Base-by-base conservation (phyloP, 2,797 vertebrate genomes). In the Neopelma chrysocephalum region DNA sequence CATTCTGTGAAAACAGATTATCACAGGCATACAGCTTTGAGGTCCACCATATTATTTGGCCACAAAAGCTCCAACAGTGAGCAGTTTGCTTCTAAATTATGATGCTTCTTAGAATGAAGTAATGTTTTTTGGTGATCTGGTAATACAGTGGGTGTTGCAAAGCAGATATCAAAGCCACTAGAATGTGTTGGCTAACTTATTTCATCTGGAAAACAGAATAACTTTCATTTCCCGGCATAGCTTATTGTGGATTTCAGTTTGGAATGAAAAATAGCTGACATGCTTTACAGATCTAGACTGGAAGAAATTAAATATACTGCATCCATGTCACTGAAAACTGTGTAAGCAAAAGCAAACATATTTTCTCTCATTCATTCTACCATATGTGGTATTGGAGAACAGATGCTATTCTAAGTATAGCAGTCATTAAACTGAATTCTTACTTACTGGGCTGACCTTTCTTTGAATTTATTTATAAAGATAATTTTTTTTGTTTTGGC, bases 401-500 rank as follows among this genome's bases (percentile, higher is more conserved):
- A 95, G 92, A 92, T 82, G 84, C 38, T 47, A 12, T 69, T 62
- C 86, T 82, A 94, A 93, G 60, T 87, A 87, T 85, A 91, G 62
- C 29, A 72, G 60, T 36, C 38, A 85, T 82, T 86, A 76, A 89
- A 90, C 17, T 48, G 27, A 84, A 54, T 94, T 84, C 45, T 91
- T 62, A 36, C 85, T 87, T 89, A 38, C 71, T 87, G 62, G 15
- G 9, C 4, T 94, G 91, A 92, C 78, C 78, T 94, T 87, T 93
- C 66, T 75, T 94, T 89, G 81, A 92, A 84, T 95, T 79, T 92
- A 45, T 72, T 89, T 95, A 87, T 78, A 38, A 92, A 81, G 36
- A 31, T 26, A 54, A 11, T 91, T 83, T 92, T 70, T 69, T 36
- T 61, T 75, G 16, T 22, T 92, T 92, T 84, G 70, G 26, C 45